Evolutionary conservation across 2,113 vertebrate species (phyloP).

Genomic region (Larimichthys polyactis): DNA sequence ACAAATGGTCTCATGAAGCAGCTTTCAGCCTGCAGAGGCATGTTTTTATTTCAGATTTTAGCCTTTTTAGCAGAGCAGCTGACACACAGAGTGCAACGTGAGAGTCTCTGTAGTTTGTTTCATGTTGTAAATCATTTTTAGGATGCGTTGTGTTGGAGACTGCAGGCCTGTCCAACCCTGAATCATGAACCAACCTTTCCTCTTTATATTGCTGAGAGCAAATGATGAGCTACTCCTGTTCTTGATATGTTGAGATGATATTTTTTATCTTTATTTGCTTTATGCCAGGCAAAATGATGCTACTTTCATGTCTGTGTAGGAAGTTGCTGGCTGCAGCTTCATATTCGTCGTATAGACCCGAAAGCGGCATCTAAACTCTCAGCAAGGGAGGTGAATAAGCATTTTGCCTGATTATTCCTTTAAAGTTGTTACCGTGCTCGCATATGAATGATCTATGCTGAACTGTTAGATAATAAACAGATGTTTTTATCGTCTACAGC

Average conservation of each 20-base stretch:
- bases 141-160: background rate
- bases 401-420: background rate
- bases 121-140: background rate
- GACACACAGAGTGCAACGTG: background rate
- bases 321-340: background rate
- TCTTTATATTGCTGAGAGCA: background rate
- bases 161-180: background rate
- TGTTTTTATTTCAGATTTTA: background rate
- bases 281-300: too few species aligned
- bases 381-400: background rate
- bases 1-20: constrained; percentile 53
- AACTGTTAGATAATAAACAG: background rate
- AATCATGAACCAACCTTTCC: background rate
- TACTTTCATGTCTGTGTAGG: too few species aligned
- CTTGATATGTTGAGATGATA: too few species aligned
- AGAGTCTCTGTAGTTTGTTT: background rate
- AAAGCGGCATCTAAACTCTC: background rate
- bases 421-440: background rate
- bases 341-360: background rate
- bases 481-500: too few species aligned
- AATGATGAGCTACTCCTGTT: background rate
- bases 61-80: background rate
- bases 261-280: too few species aligned
- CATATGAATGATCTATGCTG: background rate
- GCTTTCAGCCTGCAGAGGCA: constrained; percentile 34